phyloP scores from a whole-genome alignment of 2,797 vertebrate genomes.

The Distichodus sexfasciatus region DNA sequence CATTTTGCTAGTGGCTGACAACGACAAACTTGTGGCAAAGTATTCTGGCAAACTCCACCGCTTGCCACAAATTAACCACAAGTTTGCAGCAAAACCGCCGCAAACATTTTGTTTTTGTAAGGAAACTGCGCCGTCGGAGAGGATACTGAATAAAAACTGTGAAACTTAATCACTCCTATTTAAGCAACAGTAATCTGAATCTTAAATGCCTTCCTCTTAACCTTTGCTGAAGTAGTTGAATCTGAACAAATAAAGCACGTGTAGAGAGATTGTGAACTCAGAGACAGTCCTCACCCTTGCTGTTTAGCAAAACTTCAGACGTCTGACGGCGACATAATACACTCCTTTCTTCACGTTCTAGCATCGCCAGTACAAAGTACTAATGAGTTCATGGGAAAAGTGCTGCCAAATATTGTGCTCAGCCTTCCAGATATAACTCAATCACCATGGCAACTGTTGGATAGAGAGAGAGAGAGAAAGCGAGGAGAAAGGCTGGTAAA shows the following conservation, averaged over 20 bases:
- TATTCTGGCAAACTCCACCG: too few relatives aligned
- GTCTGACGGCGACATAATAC: not conserved
- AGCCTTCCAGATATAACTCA: constrained; percentile 40
- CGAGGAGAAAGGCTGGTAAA: constrained; percentile 27
- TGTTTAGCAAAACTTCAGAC: not conserved
- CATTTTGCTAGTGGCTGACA: too few relatives aligned
- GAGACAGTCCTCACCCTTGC: not conserved
- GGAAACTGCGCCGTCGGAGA: too few relatives aligned
- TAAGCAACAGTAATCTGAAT: too few relatives aligned
- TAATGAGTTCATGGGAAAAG: constrained; percentile 35
- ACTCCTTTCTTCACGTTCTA: not conserved
- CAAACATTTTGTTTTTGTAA: too few relatives aligned
- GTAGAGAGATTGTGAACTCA: not conserved
- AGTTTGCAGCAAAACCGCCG: too few relatives aligned
- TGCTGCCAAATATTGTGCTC: constrained; percentile 28
- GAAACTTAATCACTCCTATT: too few relatives aligned
- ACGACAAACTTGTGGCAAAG: too few relatives aligned
- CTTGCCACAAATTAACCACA: too few relatives aligned
- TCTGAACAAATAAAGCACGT: not conserved
- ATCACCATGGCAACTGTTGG: constrained; percentile 43
- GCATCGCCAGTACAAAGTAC: constrained; percentile 18
- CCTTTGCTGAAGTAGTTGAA: too few relatives aligned
- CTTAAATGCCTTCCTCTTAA: too few relatives aligned
- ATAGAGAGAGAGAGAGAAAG: not conserved
- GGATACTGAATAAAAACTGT: too few relatives aligned